Conservation (phyloP, 2,888 invertebrate genomes). For the Xanthorhoe spadicearia region DNA sequence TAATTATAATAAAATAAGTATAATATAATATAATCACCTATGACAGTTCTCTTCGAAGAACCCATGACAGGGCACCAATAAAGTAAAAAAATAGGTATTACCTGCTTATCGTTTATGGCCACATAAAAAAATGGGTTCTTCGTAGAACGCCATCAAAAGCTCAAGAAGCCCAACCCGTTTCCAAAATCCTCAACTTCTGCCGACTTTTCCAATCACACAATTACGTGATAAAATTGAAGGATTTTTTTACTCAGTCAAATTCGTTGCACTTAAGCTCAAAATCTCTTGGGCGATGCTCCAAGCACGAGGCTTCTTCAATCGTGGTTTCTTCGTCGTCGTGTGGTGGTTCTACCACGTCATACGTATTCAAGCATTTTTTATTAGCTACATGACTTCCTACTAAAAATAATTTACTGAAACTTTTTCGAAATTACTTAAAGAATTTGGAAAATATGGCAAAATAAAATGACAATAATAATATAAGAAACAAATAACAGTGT, state of each 20-base stretch:
- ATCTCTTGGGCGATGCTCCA: constrained; percentile 51
- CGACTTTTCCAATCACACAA: constrained; percentile 55
- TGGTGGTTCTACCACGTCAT: constrained; percentile 10
- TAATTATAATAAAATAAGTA: too few species aligned
- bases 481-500: too few species aligned
- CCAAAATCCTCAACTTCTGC: constrained; percentile 41
- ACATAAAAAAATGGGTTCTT: constrained; percentile 4
- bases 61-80: too few species aligned
- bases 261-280: constrained; percentile 64
- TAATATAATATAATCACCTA: too few species aligned
- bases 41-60: too few species aligned
- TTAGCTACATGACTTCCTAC: too few species aligned
- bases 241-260: constrained; percentile 64
- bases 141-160: constrained; percentile 10
- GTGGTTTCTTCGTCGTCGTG: constrained; percentile 10
- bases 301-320: constrained; percentile 54
- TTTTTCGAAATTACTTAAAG: too few species aligned
- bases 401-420: too few species aligned
- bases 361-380: neutral
- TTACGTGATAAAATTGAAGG: constrained; percentile 70
- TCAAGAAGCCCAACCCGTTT: constrained; percentile 41
- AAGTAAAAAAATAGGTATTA: too few species aligned
- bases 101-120: neutral
- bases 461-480: too few species aligned
- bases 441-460: too few species aligned